phyloP scores from a whole-genome alignment of 2,888 invertebrate species.

The Orthosia gracilis region DNA sequence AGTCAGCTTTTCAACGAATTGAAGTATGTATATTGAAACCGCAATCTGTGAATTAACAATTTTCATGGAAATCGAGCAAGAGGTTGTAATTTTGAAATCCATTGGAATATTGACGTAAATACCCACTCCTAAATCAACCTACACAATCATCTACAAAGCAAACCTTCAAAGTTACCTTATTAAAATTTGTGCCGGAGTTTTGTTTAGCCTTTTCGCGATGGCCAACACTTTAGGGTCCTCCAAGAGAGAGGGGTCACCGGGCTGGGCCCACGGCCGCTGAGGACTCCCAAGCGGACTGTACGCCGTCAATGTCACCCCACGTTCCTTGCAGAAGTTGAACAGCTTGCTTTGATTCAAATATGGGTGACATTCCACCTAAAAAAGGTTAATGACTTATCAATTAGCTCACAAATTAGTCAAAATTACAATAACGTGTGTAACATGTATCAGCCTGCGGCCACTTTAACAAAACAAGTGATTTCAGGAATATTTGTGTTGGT shows the following conservation, averaged over 20 bases:
- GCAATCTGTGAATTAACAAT: neutral
- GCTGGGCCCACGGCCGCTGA: slow-evolving; percentile 92
- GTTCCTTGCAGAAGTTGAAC: slow-evolving; percentile 91
- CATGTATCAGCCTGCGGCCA: neutral
- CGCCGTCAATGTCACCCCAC: slow-evolving; percentile 92
- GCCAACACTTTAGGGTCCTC: slow-evolving; percentile 90
- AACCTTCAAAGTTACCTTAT: slow-evolving; percentile 81
- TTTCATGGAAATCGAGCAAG: neutral
- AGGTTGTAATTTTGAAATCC: neutral
- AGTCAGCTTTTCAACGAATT: neutral
- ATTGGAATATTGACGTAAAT: neutral
- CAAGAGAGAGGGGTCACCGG: slow-evolving; percentile 89
- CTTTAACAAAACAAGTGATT: slow-evolving; percentile 7
- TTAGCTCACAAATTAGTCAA: neutral
- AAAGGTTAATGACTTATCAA: slow-evolving; percentile 11
- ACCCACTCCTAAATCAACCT: neutral
- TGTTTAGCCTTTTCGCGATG: slow-evolving; percentile 92
- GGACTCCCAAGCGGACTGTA: slow-evolving; percentile 94
- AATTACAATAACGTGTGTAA: neutral
- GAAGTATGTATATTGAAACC: neutral
- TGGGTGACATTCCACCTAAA: slow-evolving; percentile 92
- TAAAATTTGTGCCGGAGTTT: slow-evolving; percentile 92
- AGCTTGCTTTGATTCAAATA: slow-evolving; percentile 92
- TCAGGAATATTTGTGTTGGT: slow-evolving; percentile 7
- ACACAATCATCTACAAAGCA: neutral